Evolutionary conservation across 2,113 vertebrate genomes (phyloP).

Genomic region (Oophaga pumilio): DNA sequence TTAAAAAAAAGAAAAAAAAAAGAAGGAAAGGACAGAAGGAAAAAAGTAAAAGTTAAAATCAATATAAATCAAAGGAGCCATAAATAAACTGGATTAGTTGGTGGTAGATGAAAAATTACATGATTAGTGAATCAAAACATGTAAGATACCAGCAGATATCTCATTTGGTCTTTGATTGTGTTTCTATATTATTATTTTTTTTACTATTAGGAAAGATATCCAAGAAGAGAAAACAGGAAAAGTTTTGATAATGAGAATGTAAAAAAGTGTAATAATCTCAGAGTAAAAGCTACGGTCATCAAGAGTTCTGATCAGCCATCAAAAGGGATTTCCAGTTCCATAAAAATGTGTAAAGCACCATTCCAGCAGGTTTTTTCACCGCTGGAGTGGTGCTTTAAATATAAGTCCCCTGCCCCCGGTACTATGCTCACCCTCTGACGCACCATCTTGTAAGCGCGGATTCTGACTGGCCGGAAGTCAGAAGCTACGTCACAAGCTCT

Average conservation of each 20-base stretch:
- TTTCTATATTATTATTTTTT: neutral
- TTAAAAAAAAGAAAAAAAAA: slow-evolving; percentile 63
- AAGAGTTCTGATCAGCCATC: neutral
- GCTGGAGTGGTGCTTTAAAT: too few species aligned
- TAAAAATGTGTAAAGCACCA: neutral
- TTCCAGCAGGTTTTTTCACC: too few species aligned
- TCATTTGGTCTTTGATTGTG: slow-evolving; percentile 48
- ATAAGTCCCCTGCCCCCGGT: too few species aligned
- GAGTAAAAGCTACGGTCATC: neutral
- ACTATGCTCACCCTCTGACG: too few species aligned
- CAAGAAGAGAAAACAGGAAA: neutral
- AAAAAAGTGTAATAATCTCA: neutral
- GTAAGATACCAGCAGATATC: slow-evolving; percentile 60
- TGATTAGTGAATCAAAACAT: slow-evolving; percentile 71
- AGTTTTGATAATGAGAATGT: neutral
- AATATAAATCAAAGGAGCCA: slow-evolving; percentile 74
- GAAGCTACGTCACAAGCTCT: too few species aligned
- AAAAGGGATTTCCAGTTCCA: neutral
- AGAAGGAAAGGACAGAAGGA: slow-evolving; percentile 76
- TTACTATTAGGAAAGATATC: neutral
- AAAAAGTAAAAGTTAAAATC: slow-evolving; percentile 79
- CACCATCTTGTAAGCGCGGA: too few species aligned
- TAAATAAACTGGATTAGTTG: slow-evolving; percentile 73
- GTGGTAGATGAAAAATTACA: slow-evolving; percentile 70
- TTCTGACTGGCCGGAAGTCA: too few species aligned